phyloP scores from a whole-genome alignment of 2,113 vertebrate species.

The Erythrocercus mccallii region DNA sequence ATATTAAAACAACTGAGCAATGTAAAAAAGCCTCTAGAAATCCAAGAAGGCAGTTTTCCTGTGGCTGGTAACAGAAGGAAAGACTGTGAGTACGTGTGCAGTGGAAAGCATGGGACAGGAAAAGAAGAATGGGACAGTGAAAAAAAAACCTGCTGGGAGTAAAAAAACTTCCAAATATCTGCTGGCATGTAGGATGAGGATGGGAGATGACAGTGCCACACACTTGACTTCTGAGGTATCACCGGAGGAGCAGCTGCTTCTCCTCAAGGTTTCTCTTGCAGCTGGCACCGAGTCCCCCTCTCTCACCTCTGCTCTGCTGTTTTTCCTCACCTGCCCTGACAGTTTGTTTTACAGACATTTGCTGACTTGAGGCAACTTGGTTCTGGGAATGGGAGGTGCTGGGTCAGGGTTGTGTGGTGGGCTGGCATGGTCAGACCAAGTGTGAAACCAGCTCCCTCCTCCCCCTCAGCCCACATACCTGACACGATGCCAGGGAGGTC shows the following conservation, averaged over 20 bases:
- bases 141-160: background rate
- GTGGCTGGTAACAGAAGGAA: background rate
- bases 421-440: background rate
- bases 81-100: background rate
- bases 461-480: accelerated
- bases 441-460: background rate
- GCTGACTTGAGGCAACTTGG: background rate
- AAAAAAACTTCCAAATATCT: background rate
- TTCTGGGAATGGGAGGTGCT: background rate
- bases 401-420: background rate
- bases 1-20: background rate
- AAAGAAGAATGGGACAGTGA: background rate
- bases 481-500: accelerated
- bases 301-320: background rate
- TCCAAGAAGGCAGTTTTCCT: slow-evolving; percentile 7
- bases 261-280: background rate
- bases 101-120: background rate
- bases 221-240: background rate
- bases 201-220: background rate
- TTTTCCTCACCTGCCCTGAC: background rate
- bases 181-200: accelerated
- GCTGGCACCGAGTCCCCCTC: background rate
- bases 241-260: background rate
- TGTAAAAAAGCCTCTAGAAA: background rate
- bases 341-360: background rate